Conservation (phyloP, 2,888 invertebrate genomes). For the Rotaria sp. region DNA sequence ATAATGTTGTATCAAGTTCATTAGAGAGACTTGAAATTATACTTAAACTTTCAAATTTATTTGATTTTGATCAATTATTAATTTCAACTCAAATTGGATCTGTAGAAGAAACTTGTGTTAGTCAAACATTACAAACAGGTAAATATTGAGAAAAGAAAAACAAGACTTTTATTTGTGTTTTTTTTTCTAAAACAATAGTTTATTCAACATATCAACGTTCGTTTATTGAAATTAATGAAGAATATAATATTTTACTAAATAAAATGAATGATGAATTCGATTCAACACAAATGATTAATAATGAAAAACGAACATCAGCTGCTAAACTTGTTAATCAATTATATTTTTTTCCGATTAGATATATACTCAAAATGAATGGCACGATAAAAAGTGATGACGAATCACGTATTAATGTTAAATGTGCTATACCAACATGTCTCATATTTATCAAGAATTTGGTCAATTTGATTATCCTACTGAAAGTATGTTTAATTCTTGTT, state of each 20-base stretch:
- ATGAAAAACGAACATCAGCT: neutral
- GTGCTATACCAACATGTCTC: neutral
- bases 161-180: too few relatives aligned
- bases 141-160: neutral
- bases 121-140: neutral
- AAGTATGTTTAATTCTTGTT: neutral
- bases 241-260: neutral
- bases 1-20: slow-evolving; percentile 18
- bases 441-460: slow-evolving; percentile 1
- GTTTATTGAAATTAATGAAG: neutral
- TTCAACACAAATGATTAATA: neutral
- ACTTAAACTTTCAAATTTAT: neutral
- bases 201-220: slow-evolving; percentile 5
- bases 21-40: slow-evolving; percentile 8
- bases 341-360: neutral
- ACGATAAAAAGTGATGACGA: neutral
- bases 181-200: neutral
- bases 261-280: neutral
- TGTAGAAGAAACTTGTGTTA: neutral
- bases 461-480: neutral
- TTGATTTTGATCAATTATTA: slow-evolving; percentile 20
- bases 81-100: neutral
- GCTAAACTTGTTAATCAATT: slow-evolving; percentile 5
- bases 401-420: slow-evolving; percentile 19
- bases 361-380: neutral